Evolutionary conservation across 2,888 invertebrate species (phyloP), one percentile per base, ranked within the genome.

Genomic region (Diarsia rubi): DNA sequence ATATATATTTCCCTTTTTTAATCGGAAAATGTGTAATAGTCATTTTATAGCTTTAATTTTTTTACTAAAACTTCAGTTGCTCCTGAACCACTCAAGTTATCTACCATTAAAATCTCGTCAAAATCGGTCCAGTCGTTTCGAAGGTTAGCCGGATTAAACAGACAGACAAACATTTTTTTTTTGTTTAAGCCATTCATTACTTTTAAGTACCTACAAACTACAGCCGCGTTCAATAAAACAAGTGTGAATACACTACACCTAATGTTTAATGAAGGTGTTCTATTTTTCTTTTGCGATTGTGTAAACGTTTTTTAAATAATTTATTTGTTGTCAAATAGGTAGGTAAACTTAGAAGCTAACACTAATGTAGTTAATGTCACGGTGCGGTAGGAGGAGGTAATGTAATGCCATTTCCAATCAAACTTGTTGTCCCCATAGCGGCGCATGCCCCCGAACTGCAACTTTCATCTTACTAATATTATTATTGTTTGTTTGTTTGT

Each of bases 181-280:
- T n/a, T n/a, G n/a, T n/a, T n/a, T 59, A n/a, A 11, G 42, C 44
- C 42, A 60, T 83, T 78, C 42, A 31, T 63, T 78, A 67, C 12
- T 8, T 52, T n/a, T n/a, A n/a, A n/a, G n/a, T n/a, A 37, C 37
- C 37, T 37, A 0, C 37, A 37, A 45, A 9, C 11, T 24, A 57
- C 24, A 27, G 45, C 11, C 42, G 59, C 45, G 37, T 54, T 54
- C 31, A 44, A 62, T 62, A 79, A 16, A 44, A 71, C 21, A 47
- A 57, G 27, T 68, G 42, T 42, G n/a, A 79, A 47, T n/a, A 57
- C 45, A 42, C 1, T n/a, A 57, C 45, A 42, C 1, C 12, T 21
- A 31, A 64, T 54, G 1, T 49, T n/a, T 37, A 14, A 12, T 21
- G 21, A 44, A 75, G 3, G n/a, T 78, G 21, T 57, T 16, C 57